phyloP scores from a whole-genome alignment of 2,797 vertebrate genomes.

The Chrosomus eos region DNA sequence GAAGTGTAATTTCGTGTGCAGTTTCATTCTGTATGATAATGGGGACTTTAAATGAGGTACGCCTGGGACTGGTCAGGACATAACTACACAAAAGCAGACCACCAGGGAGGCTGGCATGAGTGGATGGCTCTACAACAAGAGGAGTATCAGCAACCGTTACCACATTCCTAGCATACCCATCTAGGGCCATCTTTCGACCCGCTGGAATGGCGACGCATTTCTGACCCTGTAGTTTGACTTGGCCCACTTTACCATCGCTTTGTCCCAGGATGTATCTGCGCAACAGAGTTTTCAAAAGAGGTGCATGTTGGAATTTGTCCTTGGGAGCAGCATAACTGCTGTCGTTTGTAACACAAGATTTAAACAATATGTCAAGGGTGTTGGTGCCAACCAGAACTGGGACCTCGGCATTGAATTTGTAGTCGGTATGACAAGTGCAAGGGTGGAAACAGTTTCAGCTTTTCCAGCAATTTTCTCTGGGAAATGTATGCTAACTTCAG shows the following conservation, averaged over 20 bases:
- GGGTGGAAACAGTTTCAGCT: not conserved
- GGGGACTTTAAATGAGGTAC: slow-evolving; percentile 31
- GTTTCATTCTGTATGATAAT: slow-evolving; percentile 41
- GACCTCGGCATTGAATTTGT: slow-evolving; percentile 1
- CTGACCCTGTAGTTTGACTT: slow-evolving; percentile 30
- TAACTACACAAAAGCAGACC: slow-evolving; percentile 38
- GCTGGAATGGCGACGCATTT: slow-evolving; percentile 11
- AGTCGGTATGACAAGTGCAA: slow-evolving; percentile 52
- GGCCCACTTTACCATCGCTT: slow-evolving; percentile 6
- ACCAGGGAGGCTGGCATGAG: not conserved
- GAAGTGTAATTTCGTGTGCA: slow-evolving; percentile 6
- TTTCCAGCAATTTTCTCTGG: slow-evolving; percentile 1
- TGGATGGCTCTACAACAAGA: slow-evolving; percentile 5
- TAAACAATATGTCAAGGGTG: slow-evolving; percentile 27
- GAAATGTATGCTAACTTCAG: not conserved
- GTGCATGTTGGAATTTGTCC: not conserved
- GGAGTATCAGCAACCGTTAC: not conserved
- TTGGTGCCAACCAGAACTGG: slow-evolving; percentile 46
- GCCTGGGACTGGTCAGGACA: slow-evolving; percentile 4
- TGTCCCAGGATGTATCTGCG: not conserved
- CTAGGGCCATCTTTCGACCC: slow-evolving; percentile 15
- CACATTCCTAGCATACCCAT: slow-evolving; percentile 13
- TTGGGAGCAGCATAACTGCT: not conserved
- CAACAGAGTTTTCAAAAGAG: not conserved
- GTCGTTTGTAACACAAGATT: not conserved